These are phyloP conservation scores for Papilio xuthus DNA, from an alignment of 1,140 invertebrate species.

Conservation along the genomic window DNA sequence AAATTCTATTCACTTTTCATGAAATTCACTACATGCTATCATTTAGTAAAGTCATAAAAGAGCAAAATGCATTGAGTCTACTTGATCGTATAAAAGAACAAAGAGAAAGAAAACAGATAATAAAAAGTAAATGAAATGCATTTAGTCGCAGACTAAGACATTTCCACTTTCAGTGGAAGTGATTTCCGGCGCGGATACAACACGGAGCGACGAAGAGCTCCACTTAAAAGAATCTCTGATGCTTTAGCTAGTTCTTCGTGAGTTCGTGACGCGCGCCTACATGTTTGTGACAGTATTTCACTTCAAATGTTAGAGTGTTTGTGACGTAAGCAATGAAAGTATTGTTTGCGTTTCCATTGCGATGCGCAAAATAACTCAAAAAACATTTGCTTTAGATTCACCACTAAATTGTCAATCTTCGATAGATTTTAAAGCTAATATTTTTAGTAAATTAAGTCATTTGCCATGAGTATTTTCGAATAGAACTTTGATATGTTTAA, in stretches of 20 bases:
- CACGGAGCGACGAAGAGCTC: slow-evolving; percentile 12
- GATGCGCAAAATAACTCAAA: background rate
- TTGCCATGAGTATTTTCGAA: background rate
- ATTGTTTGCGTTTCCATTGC: slow-evolving; percentile 1
- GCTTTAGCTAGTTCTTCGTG: slow-evolving; percentile 35
- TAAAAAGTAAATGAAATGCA: slow-evolving; percentile 26
- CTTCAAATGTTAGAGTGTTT: slow-evolving; percentile 29
- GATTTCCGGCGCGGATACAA: slow-evolving; percentile 33
- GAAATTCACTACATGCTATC: background rate
- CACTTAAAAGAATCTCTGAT: slow-evolving; percentile 38
- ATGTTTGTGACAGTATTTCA: slow-evolving; percentile 23
- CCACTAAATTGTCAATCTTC: background rate
- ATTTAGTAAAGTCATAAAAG: background rate
- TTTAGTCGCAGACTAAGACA: slow-evolving; percentile 25
- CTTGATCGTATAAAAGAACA: slow-evolving; percentile 6
- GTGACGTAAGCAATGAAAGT: slow-evolving; percentile 17
- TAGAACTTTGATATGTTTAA: background rate
- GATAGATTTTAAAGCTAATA: background rate
- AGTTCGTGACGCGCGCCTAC: slow-evolving; percentile 27
- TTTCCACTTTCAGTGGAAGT: slow-evolving; percentile 32
- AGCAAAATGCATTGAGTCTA: slow-evolving; percentile 4
- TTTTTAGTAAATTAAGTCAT: background rate
- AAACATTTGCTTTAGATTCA: no score
- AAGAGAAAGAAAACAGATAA: slow-evolving; percentile 3
- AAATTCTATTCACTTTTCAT: background rate